Evolutionary conservation across 2,113 vertebrate species (phyloP).

Genomic region (Ophiodon elongatus): DNA sequence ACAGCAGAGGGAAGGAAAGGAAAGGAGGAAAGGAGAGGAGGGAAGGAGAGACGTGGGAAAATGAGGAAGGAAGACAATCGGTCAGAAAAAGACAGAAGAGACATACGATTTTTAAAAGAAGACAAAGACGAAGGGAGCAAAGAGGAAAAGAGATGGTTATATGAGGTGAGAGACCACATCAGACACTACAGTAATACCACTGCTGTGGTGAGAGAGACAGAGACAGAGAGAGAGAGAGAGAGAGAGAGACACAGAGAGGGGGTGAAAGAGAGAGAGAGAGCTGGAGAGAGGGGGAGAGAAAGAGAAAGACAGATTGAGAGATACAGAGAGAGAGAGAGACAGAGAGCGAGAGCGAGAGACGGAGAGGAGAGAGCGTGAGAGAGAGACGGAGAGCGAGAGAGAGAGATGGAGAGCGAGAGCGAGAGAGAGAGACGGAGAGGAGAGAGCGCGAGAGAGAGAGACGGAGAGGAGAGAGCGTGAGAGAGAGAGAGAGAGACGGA

Average conservation of each 20-base stretch:
- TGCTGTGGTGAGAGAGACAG: conserved; percentile 49
- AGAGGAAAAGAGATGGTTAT: conserved; percentile 22
- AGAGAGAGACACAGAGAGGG: conserved; percentile 5
- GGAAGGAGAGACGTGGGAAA: neutral
- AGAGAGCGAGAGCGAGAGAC: too few relatives aligned
- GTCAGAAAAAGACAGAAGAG: neutral
- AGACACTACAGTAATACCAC: conserved; percentile 39
- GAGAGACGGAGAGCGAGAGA: conserved; percentile 14
- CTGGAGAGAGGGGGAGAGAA: too few relatives aligned
- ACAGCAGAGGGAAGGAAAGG: neutral
- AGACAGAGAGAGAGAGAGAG: conserved; percentile 23
- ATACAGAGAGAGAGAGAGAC: too few relatives aligned
- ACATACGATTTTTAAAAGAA: neutral
- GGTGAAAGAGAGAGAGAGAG: neutral
- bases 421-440: neutral
- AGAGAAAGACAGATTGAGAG: too few relatives aligned
- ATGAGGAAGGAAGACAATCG: neutral
- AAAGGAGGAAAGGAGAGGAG: neutral
- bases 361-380: too few relatives aligned
- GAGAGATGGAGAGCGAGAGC: neutral
- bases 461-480: too few relatives aligned
- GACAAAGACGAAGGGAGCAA: conserved; percentile 5
- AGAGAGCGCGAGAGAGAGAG: too few relatives aligned
- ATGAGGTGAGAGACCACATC: conserved; percentile 67
- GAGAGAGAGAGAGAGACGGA: too few relatives aligned